phyloP scores from a whole-genome alignment of 1,140 invertebrate genomes.

The Temnothorax curvispinosus region DNA sequence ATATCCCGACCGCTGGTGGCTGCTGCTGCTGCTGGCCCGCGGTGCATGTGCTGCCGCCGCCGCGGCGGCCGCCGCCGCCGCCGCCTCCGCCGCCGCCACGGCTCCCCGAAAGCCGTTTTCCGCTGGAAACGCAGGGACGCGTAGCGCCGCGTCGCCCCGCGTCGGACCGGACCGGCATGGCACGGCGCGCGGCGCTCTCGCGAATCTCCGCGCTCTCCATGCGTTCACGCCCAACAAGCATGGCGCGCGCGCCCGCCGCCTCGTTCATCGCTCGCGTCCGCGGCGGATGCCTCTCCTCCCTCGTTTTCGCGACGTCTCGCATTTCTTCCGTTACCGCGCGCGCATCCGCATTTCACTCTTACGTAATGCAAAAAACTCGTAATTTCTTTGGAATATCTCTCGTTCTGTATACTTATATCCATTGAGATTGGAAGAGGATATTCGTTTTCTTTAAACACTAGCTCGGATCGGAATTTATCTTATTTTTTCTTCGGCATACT shows the following conservation, averaged over 20 bases:
- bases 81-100: constrained; percentile 8
- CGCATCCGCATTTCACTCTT: constrained; percentile 45
- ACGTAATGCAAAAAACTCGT: neutral
- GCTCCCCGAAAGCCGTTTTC: constrained; percentile 24
- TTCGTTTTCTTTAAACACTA: neutral
- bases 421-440: neutral
- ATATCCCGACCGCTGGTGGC: constrained; percentile 20
- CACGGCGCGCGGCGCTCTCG: constrained; percentile 20
- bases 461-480: neutral
- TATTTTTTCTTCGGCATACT: neutral
- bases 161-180: neutral
- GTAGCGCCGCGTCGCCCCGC: constrained; percentile 31
- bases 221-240: constrained; percentile 76
- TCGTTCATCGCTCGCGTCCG: neutral
- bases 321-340: constrained; percentile 27
- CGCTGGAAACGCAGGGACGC: constrained; percentile 41
- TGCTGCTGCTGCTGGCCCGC: constrained; percentile 13
- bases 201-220: constrained; percentile 43
- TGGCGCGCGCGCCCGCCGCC: constrained; percentile 62
- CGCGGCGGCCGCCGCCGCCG: constrained; percentile 9
- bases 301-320: constrained; percentile 14
- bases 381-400: neutral
- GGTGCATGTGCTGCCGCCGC: constrained; percentile 28
- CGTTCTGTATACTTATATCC: neutral
- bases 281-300: constrained; percentile 8